Evolutionary conservation across 2,888 invertebrate genomes (phyloP).

Genomic region (Pasiphila rectangulata): DNA sequence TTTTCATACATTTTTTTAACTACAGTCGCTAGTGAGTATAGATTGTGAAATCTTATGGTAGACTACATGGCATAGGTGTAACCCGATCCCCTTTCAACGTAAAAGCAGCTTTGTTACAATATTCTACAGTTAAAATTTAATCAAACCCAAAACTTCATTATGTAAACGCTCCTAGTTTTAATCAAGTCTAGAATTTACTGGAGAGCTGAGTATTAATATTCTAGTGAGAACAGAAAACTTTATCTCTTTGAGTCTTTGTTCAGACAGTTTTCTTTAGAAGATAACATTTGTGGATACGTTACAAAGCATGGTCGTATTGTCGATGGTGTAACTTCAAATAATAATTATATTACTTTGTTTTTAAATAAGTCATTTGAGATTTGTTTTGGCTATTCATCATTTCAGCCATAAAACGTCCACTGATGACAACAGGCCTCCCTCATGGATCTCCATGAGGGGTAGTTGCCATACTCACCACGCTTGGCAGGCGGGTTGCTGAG

Average conservation of each 20-base stretch:
- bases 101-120: slow-evolving; percentile 15
- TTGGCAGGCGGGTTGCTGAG: too few species aligned
- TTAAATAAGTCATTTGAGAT: too few species aligned
- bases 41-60: neutral
- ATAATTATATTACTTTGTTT: too few species aligned
- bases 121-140: slow-evolving; percentile 15
- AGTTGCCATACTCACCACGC: too few species aligned
- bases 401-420: too few species aligned
- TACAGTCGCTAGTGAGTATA: slow-evolving; percentile 8
- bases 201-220: slow-evolving; percentile 4
- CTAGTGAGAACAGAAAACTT: slow-evolving; percentile 1
- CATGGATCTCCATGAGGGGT: too few species aligned
- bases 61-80: slow-evolving; percentile 6
- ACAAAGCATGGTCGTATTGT: neutral
- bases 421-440: too few species aligned
- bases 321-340: neutral
- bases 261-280: neutral
- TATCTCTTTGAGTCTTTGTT: neutral
- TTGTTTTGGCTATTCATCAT: too few species aligned
- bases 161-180: slow-evolving; percentile 11
- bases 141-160: slow-evolving; percentile 14
- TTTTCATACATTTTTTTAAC: too few species aligned
- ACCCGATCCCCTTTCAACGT: slow-evolving; percentile 13
- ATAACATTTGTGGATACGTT: neutral
- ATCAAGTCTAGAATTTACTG: slow-evolving; percentile 11